Percentiles rank a stretch among this genome's conserved stretches.
Evolutionary conservation across 2,113 vertebrate genomes (phyloP).

Genomic region (Daubentonia madagascariensis): DNA sequence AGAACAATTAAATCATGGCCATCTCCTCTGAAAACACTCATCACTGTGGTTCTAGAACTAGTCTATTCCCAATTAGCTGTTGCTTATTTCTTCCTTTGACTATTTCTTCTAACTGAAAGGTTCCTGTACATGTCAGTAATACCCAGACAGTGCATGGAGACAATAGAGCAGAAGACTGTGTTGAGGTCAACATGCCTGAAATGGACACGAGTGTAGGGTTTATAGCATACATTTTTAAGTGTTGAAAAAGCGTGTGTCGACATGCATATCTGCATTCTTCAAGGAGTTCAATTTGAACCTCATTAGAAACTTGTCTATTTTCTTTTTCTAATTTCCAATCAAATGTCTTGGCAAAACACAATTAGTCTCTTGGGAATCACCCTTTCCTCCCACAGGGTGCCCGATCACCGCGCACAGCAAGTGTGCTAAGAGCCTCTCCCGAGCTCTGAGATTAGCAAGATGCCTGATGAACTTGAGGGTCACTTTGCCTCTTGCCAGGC

Average conservation of each 20-base stretch:
- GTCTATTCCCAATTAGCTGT: constrained; percentile 24
- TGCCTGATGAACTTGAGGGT: constrained; percentile 21
- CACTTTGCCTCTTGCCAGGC: background rate
- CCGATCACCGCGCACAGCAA: constrained; percentile 24
- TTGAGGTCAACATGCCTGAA: constrained; percentile 24
- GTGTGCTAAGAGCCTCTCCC: constrained; percentile 49
- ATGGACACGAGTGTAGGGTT: constrained; percentile 57
- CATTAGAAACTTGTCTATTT: constrained; percentile 73
- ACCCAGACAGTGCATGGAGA: constrained; percentile 17
- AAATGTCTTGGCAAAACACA: constrained; percentile 70
- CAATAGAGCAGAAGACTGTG: constrained; percentile 46
- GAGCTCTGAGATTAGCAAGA: background rate
- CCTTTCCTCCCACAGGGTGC: constrained; percentile 66
- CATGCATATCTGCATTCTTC: constrained; percentile 60
- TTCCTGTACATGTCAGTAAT: background rate
- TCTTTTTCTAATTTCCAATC: constrained; percentile 73
- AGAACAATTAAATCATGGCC: background rate
- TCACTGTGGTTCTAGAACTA: background rate
- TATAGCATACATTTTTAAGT: constrained; percentile 41
- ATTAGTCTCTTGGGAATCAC: constrained; percentile 62
- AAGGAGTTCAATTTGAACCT: constrained; percentile 70
- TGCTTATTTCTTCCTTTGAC: constrained; percentile 10
- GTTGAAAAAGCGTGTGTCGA: constrained; percentile 66
- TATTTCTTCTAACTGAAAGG: constrained; percentile 42
- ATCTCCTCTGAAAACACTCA: background rate